Conservation (phyloP, 2,888 invertebrate species). For the Andrena minutula region DNA sequence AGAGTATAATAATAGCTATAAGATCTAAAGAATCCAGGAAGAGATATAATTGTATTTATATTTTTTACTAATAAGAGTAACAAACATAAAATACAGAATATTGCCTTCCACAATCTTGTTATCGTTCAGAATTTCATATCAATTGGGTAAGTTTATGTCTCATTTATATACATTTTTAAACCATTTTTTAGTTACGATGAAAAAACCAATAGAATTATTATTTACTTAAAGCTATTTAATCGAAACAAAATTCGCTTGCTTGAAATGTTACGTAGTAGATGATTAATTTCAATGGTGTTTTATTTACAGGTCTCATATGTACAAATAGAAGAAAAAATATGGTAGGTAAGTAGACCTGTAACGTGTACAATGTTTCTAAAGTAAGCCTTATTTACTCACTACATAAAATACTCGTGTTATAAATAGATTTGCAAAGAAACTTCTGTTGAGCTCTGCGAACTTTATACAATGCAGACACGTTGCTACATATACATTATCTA, state of each 20-base stretch:
- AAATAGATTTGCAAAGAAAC: conserved; percentile 32
- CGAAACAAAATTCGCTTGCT: neutral
- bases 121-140: conserved; percentile 6
- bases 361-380: conserved; percentile 37
- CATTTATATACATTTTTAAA: neutral
- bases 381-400: conserved; percentile 33
- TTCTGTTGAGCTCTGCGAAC: conserved; percentile 18
- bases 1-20: neutral
- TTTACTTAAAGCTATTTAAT: neutral
- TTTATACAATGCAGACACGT: conserved; percentile 15
- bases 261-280: neutral
- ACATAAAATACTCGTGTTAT: conserved; percentile 11
- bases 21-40: conserved; percentile 8
- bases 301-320: conserved; percentile 48
- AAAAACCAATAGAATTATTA: neutral
- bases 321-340: conserved; percentile 40
- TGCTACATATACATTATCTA: conserved; percentile 17
- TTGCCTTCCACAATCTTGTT: neutral
- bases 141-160: conserved; percentile 29
- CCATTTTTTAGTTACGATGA: neutral
- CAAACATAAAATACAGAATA: neutral
- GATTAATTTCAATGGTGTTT: conserved; percentile 12
- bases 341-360: conserved; percentile 43
- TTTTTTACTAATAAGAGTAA: neutral
- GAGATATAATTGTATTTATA: neutral